Conservation (phyloP, 2,888 invertebrate genomes). For the Romanomermis culicivorax region DNA sequence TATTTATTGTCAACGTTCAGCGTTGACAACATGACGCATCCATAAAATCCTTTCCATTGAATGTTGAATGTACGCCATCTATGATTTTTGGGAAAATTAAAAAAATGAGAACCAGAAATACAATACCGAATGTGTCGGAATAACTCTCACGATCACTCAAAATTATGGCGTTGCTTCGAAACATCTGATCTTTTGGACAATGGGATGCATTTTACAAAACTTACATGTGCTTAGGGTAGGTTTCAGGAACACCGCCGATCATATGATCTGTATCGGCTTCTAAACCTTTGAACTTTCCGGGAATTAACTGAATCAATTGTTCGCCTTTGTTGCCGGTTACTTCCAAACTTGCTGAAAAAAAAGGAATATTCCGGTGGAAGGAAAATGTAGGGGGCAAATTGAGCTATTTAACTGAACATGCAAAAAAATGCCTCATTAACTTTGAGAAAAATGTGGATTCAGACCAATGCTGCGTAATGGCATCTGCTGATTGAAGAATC, state of each 20-base stretch:
- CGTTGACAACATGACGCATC: conserved; percentile 14
- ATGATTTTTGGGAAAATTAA: no score
- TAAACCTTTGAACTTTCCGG: not conserved
- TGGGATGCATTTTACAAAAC: no score
- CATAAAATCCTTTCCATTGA: conserved; percentile 24
- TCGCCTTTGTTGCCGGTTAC: not conserved
- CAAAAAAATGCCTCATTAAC: no score
- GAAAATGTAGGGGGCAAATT: no score
- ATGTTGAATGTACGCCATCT: conserved; percentile 11
- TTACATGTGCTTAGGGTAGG: conserved; percentile 10
- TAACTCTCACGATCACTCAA: no score
- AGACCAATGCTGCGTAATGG: no score
- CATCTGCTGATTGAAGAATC: no score
- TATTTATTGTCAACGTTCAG: not conserved
- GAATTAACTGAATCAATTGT: not conserved
- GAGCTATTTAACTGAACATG: no score
- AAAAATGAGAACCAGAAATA: no score
- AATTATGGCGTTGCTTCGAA: no score
- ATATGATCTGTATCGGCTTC: conserved; percentile 20
- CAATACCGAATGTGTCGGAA: not conserved
- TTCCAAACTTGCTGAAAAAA: not conserved
- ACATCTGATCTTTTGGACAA: no score
- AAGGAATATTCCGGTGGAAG: not conserved
- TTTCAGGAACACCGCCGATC: conserved; percentile 32
- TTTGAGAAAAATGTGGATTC: no score